These are phyloP conservation scores for Mythimna pallens DNA, from an alignment of 2,888 invertebrate species.

Conservation along the genomic window DNA sequence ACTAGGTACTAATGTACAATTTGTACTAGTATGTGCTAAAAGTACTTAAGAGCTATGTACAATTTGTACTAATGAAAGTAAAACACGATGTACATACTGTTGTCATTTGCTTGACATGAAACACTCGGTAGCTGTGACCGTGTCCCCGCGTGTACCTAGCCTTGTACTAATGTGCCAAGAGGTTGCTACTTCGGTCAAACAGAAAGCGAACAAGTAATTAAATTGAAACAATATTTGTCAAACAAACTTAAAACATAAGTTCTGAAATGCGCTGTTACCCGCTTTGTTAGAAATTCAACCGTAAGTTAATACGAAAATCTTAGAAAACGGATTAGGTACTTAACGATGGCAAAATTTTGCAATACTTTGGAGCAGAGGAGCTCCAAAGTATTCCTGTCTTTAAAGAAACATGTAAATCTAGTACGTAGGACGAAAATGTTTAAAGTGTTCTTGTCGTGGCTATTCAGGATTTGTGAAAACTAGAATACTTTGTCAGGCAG, in stretches of 20 bases:
- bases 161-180: conserved; percentile 32
- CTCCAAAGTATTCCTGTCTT: background rate
- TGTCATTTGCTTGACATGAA: conserved; percentile 44
- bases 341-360: background rate
- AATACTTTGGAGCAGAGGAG: background rate
- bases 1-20: background rate
- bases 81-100: conserved; percentile 25
- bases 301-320: background rate
- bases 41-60: conserved; percentile 6
- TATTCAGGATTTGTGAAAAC: too few species aligned
- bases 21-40: background rate
- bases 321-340: background rate
- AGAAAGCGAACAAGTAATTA: conserved; percentile 59
- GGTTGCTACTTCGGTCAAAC: conserved; percentile 38
- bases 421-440: background rate
- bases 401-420: background rate
- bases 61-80: conserved; percentile 44
- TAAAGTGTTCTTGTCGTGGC: background rate
- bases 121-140: conserved; percentile 22
- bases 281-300: conserved; percentile 5
- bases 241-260: conserved; percentile 46
- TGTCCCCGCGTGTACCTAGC: conserved; percentile 23
- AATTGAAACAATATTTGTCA: conserved; percentile 58
- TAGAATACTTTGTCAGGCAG: too few species aligned
- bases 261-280: conserved; percentile 21